A percentile compares a stretch with the other conserved stretches of the same genome.
Evolutionary conservation across 2,888 invertebrate genomes (phyloP).

Genomic region (Agonopterix alstromeriana): DNA sequence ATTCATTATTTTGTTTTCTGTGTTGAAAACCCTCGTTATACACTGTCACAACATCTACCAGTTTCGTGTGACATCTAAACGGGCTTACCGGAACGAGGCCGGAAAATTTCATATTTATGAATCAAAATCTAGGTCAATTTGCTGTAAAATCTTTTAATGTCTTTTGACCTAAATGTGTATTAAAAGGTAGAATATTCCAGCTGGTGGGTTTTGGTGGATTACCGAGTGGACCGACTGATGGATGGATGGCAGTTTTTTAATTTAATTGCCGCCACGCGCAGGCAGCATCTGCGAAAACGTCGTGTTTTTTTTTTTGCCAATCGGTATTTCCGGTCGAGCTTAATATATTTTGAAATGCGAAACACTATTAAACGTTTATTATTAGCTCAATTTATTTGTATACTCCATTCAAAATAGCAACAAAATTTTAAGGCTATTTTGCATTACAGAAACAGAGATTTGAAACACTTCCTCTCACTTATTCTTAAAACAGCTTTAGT

Average conservation of each 20-base stretch:
- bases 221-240: constrained; percentile 19
- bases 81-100: constrained; percentile 14
- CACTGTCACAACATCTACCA: neutral
- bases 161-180: constrained; percentile 22
- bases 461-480: too few species aligned
- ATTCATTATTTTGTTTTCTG: too few species aligned
- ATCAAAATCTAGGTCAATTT: constrained; percentile 32
- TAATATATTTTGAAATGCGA: too few species aligned
- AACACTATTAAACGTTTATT: too few species aligned
- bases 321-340: too few species aligned
- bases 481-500: too few species aligned
- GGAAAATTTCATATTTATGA: constrained; percentile 33
- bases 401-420: too few species aligned
- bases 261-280: constrained; percentile 18
- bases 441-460: too few species aligned
- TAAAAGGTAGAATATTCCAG: constrained; percentile 17
- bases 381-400: too few species aligned
- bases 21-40: too few species aligned
- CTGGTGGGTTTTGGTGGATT: constrained; percentile 13
- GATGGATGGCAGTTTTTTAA: constrained; percentile 18
- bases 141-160: constrained; percentile 25
- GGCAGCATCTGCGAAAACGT: constrained; percentile 14
- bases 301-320: too few species aligned
- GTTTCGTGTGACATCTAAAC: neutral
- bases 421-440: too few species aligned